Percentiles rank a stretch among this genome's conserved stretches.
Evolutionary conservation across 2,888 invertebrate species (phyloP).

Genomic region (Choreutis nemorana): DNA sequence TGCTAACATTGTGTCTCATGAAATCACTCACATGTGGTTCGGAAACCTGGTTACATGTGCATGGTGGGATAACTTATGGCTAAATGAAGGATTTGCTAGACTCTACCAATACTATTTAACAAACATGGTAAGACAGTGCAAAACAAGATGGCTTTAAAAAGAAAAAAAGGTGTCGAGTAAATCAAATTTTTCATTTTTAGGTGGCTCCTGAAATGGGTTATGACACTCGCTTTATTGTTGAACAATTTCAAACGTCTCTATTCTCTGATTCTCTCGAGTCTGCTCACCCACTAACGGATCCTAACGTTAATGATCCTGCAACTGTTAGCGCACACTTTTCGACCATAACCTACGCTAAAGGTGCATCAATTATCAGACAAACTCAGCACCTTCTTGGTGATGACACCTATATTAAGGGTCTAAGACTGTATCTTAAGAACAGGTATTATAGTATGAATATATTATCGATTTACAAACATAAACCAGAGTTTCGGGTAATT

Average conservation of each 20-base stretch:
- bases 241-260: slow-evolving; percentile 72
- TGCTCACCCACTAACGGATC: slow-evolving; percentile 68
- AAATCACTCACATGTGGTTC: slow-evolving; percentile 85
- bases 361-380: slow-evolving; percentile 72
- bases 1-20: slow-evolving; percentile 76
- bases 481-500: no score
- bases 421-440: slow-evolving; percentile 58
- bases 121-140: slow-evolving; percentile 29
- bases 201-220: slow-evolving; percentile 39
- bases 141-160: background rate
- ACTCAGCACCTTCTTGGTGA: slow-evolving; percentile 68
- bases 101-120: slow-evolving; percentile 75
- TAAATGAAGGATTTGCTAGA: slow-evolving; percentile 74
- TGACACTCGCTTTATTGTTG: slow-evolving; percentile 67
- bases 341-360: slow-evolving; percentile 74
- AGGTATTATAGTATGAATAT: slow-evolving; percentile 35
- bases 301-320: slow-evolving; percentile 58
- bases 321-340: slow-evolving; percentile 71
- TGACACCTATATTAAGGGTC: slow-evolving; percentile 53
- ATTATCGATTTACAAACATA: slow-evolving; percentile 4
- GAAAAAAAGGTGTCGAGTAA: background rate
- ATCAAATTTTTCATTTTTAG: slow-evolving; percentile 15
- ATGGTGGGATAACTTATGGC: slow-evolving; percentile 80
- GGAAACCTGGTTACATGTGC: slow-evolving; percentile 78
- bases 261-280: slow-evolving; percentile 60